Evolutionary conservation across 2,797 vertebrate species (phyloP), one percentile per base, ranked within the genome.

Genomic region (Podarcis siculus): DNA sequence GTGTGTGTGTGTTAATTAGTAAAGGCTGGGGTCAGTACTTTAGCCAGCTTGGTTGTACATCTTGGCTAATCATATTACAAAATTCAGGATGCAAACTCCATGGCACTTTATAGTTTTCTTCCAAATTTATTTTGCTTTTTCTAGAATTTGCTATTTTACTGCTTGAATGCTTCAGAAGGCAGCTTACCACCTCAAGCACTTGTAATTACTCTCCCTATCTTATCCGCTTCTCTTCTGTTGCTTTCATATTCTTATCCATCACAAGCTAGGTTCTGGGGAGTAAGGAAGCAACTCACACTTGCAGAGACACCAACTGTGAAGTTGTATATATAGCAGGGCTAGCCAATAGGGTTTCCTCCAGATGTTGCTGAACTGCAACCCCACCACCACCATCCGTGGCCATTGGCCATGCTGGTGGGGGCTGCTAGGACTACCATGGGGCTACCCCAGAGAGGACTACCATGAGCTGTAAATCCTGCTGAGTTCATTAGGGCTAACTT

Each of bases 211-310:
- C 91, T 85, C 35, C 69, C 39, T 66, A 82, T 7, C 10, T 8
- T 17, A 35, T 6, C 55, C 0, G 0, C 35, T 83, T 78, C 19
- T 0, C 0, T 64, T 86, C 42, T 85, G 64, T 89, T 72, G 64
- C 69, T 92, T 87, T 13, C 32, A 87, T 32, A 10, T 58, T 91
- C n/a, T 35, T 37, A 5, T 71, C 21, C 49, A 42, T 17, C 27
- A 80, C 2, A 42, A 42, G 64, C 37, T 69, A 87, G 49, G 8
- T 61, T 67, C 35, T 19, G 0, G 12, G 82, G 64, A 32, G 19
- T 42, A 21, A 85, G 89, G 83, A 92, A 87, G 78, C 83, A 83
- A 71, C 85, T 84, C 71, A 85, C n/a, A 88, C 91, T 89, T 90
- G 84, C 71, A 39, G 78, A 90, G 89, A 71, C 3, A 13, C 79